These are phyloP conservation scores for Microdon myrmicae DNA, from an alignment of 2,888 invertebrate species.

Conservation along the genomic window DNA sequence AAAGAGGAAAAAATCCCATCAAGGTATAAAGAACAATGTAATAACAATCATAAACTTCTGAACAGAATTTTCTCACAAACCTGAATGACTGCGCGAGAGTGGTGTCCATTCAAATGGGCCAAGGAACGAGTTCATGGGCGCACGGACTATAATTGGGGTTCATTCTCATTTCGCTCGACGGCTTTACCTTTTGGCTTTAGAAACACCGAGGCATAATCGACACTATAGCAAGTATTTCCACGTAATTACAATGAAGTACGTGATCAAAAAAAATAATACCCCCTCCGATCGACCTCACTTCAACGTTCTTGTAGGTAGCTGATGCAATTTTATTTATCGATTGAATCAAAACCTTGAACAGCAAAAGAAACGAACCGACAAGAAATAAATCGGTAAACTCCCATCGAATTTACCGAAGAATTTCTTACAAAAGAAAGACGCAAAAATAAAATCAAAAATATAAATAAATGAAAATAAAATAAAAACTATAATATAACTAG, in stretches of 20 bases:
- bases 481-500: conserved; percentile 12
- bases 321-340: conserved; percentile 32
- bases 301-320: conserved; percentile 3
- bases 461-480: conserved; percentile 12
- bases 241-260: conserved; percentile 15
- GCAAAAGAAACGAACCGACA: neutral
- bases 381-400: conserved; percentile 2
- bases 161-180: conserved; percentile 15
- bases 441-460: conserved; percentile 2
- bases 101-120: conserved; percentile 21
- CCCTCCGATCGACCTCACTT: conserved; percentile 19
- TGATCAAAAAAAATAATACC: conserved; percentile 14
- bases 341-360: conserved; percentile 29
- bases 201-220: neutral
- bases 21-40: no score
- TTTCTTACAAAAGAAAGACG: conserved; percentile 8
- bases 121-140: conserved; percentile 48
- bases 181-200: conserved; percentile 1
- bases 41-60: no score
- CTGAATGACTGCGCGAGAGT: no score
- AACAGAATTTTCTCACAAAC: no score
- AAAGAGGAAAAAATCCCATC: no score
- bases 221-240: neutral
- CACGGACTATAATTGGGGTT: conserved; percentile 23
- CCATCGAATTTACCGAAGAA: conserved; percentile 1